These are phyloP conservation scores for Drosophila seguyi DNA, from an alignment of 1,140 invertebrate species.

Conservation along the genomic window DNA sequence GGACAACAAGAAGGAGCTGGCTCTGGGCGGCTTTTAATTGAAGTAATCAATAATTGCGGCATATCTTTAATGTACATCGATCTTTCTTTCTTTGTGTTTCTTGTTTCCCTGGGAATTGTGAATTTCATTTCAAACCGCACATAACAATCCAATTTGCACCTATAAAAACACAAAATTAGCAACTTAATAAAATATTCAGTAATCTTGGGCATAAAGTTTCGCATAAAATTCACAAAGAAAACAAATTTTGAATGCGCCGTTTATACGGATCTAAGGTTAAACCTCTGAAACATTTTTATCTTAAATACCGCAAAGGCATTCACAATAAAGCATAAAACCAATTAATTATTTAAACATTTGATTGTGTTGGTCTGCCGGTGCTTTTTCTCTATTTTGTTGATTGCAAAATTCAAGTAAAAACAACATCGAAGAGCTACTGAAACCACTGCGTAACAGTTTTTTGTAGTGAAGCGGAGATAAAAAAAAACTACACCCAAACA, in stretches of 20 bases:
- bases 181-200: constrained; percentile 25
- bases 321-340: constrained; percentile 48
- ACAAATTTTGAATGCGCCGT: constrained; percentile 14
- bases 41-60: constrained; percentile 66
- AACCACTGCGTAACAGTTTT: constrained; percentile 57
- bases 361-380: constrained; percentile 15
- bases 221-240: constrained; percentile 27
- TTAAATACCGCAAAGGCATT: constrained; percentile 37
- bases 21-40: constrained; percentile 50
- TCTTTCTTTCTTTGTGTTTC: not conserved
- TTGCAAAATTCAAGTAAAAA: constrained; percentile 54
- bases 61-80: constrained; percentile 45
- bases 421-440: constrained; percentile 14
- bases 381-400: constrained; percentile 30
- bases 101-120: not conserved
- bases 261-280: constrained; percentile 48
- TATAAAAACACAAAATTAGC: constrained; percentile 16
- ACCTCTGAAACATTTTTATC: constrained; percentile 32
- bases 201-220: constrained; percentile 17
- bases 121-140: not conserved
- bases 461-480: constrained; percentile 42
- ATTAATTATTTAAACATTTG: constrained; percentile 75
- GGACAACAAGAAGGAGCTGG: constrained; percentile 25
- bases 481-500: constrained; percentile 26
- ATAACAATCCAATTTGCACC: constrained; percentile 16